phyloP scores from a whole-genome alignment of 2,113 vertebrate genomes.

The Phalacrocorax pelagicus region DNA sequence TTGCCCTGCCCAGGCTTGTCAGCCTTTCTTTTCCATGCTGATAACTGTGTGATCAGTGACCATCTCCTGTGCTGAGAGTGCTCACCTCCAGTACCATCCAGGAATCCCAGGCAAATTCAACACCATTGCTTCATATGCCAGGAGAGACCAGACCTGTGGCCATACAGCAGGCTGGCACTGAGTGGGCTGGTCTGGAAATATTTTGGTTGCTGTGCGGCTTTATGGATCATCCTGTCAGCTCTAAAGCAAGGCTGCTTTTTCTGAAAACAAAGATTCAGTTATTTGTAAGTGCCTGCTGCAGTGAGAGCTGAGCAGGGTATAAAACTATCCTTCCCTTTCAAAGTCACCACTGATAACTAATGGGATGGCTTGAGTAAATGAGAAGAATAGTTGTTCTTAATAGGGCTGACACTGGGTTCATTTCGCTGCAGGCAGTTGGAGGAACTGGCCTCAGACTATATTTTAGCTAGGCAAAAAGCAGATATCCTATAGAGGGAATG shows the following conservation, averaged over 20 bases:
- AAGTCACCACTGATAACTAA: conserved; percentile 62
- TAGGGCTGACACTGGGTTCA: conserved; percentile 20
- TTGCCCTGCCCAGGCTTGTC: neutral
- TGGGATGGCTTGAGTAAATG: conserved; percentile 42
- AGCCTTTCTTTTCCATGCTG: neutral
- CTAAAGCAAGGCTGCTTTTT: conserved; percentile 39
- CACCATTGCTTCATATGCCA: neutral
- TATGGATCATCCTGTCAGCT: conserved; percentile 50
- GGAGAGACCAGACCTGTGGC: neutral
- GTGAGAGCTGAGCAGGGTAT: conserved; percentile 64
- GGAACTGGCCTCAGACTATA: neutral
- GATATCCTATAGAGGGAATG: neutral
- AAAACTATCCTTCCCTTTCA: conserved; percentile 56
- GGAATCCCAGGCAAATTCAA: neutral
- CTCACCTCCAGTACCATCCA: neutral
- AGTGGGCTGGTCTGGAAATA: neutral
- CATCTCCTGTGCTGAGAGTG: neutral
- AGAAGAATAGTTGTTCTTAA: conserved; percentile 55
- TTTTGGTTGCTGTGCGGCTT: neutral
- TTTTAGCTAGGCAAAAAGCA: neutral
- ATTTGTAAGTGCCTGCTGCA: conserved; percentile 54
- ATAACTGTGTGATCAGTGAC: neutral
- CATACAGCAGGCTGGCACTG: neutral
- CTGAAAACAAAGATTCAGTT: conserved; percentile 48
- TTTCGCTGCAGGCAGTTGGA: conserved; percentile 35